Base-by-base conservation (phyloP, 92 coral and sea anemone species). In the Plumapathes pennacea region DNA sequence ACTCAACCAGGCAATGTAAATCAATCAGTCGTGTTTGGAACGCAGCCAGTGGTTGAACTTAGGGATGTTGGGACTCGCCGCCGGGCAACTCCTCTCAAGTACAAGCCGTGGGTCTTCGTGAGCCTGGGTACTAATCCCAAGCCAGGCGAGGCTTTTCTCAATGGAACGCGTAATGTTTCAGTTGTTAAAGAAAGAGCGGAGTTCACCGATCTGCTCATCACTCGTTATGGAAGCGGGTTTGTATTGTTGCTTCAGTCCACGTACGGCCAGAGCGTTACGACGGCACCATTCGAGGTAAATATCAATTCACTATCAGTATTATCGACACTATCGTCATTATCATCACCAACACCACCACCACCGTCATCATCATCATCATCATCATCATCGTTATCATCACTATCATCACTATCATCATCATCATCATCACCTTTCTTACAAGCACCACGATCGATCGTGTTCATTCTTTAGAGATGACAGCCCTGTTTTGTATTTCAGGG, bases 11-110 rank as follows among this genome's bases (percentile, higher is more conserved):
- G 66, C 11, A 46, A 50, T 67, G 97, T 85, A 6, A 80, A 89
- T 63, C 89, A 79, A 17, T 74, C 92, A 7, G 68, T 56, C 46
- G 46, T 67, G 23, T 89, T 89, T 60, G 88, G 89, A 18, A 50
- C 50, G 10, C 90, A 78, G 56, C 90, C 90, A 9, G 83, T 71
- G 13, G 72, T 89, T 28, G 97, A 89, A 64, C 86, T 89, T n/a
- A 65, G 97, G 8, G 94, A 89, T 51, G 25, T 67, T 4, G 97
- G 89, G 18, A 85, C 97, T 46, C 63, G 86, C 37, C 46, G 23
- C 10, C 46, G 54, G 11, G 97, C 97, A 63, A 58, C 85, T 49
- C 92, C 97, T 57, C 51, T 81, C 44, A 85, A 74, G 69, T 46
- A 29, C 14, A 45, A 83, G 7, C 72, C 83, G 88, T 48, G 62